Evolutionary conservation across 2,888 invertebrate genomes (phyloP).

Genomic region (Smittia aterrima): DNA sequence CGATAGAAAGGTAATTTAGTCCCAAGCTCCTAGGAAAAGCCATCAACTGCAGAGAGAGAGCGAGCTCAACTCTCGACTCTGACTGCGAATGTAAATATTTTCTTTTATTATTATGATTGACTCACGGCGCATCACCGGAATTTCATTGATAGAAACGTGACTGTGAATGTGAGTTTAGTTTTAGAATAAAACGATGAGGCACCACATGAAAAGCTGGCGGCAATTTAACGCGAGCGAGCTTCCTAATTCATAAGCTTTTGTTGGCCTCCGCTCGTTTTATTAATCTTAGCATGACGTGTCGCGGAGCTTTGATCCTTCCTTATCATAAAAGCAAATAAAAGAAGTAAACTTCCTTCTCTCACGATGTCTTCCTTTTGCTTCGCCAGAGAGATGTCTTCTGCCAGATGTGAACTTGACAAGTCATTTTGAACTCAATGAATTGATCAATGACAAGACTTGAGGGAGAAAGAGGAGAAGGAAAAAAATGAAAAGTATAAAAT

Average conservation of each 20-base stretch:
- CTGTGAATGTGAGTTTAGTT: neutral
- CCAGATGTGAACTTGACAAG: too few relatives aligned
- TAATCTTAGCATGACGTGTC: neutral
- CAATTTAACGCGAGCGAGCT: neutral
- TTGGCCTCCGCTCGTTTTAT: neutral
- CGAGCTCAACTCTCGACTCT: neutral
- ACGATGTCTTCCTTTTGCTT: too few relatives aligned
- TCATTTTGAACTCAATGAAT: too few relatives aligned
- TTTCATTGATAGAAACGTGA: neutral
- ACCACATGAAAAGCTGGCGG: too few relatives aligned
- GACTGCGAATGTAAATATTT: neutral
- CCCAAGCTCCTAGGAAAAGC: too few relatives aligned
- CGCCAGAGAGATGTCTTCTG: too few relatives aligned
- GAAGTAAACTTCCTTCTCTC: too few relatives aligned
- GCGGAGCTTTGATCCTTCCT: neutral
- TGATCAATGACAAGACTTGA: too few relatives aligned
- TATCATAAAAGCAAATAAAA: too few relatives aligned
- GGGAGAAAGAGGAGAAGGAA: neutral
- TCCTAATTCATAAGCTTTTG: neutral
- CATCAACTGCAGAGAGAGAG: neutral
- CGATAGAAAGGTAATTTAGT: too few relatives aligned
- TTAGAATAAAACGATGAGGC: too few relatives aligned
- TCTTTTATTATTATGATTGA: neutral
- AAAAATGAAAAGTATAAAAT: neutral
- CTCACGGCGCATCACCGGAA: neutral